A percentile compares a stretch with the other conserved stretches of the same genome.
Evolutionary conservation across 2,113 vertebrate genomes (phyloP).

Genomic region (Cebus imitator): DNA sequence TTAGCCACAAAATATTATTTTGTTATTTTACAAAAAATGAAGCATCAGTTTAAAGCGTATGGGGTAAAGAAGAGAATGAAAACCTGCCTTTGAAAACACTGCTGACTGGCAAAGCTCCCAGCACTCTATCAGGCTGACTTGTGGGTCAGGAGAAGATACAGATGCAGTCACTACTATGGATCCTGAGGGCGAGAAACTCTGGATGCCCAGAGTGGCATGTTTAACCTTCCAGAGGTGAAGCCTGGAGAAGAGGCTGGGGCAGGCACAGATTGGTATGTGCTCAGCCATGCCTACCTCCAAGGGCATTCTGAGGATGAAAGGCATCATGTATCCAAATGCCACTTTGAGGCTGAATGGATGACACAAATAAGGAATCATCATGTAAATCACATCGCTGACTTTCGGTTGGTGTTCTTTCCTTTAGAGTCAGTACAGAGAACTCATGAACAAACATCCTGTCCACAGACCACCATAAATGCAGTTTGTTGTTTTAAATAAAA

Average conservation of each 20-base stretch:
- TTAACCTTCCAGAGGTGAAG: background rate
- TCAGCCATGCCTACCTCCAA: background rate
- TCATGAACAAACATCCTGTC: background rate
- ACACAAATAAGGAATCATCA: background rate
- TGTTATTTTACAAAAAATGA: background rate
- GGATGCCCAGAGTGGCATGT: background rate
- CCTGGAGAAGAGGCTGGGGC: background rate
- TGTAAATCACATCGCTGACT: background rate
- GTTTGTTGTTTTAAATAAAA: background rate
- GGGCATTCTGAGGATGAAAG: background rate
- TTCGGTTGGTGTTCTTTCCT: background rate
- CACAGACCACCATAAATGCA: background rate
- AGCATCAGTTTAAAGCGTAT: background rate
- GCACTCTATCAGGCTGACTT: background rate
- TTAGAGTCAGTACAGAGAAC: too few relatives aligned
- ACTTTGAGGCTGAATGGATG: background rate
- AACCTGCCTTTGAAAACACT: background rate
- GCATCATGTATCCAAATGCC: background rate
- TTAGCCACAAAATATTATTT: background rate
- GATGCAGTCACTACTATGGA: background rate
- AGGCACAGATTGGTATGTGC: background rate
- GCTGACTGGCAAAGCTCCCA: background rate
- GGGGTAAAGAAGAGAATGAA: background rate
- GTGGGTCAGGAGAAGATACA: background rate
- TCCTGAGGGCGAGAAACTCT: background rate